Evolutionary conservation across 2,797 vertebrate genomes (phyloP).

Genomic region (Sebastes glaucus): DNA sequence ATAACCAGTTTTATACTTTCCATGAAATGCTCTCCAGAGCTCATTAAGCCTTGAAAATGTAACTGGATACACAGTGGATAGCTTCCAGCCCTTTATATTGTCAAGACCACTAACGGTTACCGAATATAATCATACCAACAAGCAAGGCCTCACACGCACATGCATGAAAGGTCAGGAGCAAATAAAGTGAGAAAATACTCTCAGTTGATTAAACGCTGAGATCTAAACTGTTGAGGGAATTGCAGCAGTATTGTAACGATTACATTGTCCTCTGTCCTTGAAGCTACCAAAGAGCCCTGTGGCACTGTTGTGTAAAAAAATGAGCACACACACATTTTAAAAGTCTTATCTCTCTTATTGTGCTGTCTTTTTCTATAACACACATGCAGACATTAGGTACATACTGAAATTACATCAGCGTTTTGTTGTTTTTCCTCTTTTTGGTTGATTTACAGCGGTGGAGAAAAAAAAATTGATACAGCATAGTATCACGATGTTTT

Average conservation of each 20-base stretch:
- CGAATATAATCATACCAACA: constrained; percentile 18
- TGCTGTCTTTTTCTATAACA: background rate
- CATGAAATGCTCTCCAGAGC: background rate
- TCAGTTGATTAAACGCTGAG: constrained; percentile 23
- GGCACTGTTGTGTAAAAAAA: constrained; percentile 1
- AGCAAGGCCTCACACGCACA: background rate
- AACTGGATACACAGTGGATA: background rate
- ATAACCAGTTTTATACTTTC: constrained; percentile 1
- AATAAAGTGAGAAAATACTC: background rate
- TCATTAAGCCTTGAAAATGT: constrained; percentile 2
- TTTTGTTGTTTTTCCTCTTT: background rate
- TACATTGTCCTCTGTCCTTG: constrained; percentile 40
- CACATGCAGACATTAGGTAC: background rate
- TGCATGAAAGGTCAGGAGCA: constrained; percentile 8
- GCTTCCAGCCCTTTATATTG: background rate
- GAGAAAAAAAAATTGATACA: too few relatives aligned
- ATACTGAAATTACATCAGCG: background rate
- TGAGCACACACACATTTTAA: background rate
- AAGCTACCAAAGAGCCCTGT: constrained; percentile 27
- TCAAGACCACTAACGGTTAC: constrained; percentile 2
- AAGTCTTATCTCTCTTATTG: background rate
- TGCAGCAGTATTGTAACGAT: constrained; percentile 23
- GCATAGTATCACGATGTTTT: too few relatives aligned
- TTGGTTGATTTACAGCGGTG: background rate
- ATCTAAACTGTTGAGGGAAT: constrained; percentile 23